phyloP scores from a whole-genome alignment of 2,113 vertebrate genomes.

The Spheniscus mendiculus region DNA sequence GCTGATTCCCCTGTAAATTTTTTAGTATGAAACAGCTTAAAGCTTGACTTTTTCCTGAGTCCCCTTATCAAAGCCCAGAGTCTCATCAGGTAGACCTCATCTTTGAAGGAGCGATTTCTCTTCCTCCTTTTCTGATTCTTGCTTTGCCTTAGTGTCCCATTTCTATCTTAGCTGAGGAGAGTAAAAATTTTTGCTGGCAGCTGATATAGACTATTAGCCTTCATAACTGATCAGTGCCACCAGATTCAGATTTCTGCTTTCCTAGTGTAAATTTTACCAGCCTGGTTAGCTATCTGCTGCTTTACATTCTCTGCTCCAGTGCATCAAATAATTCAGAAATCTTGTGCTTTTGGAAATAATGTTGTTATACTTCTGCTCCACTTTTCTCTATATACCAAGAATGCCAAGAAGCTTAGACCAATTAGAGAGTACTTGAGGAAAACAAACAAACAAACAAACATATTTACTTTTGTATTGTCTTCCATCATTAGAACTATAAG shows the following conservation, averaged over 20 bases:
- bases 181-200: background rate
- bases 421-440: background rate
- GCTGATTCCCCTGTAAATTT: background rate
- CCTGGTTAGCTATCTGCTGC: background rate
- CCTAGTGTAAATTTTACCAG: background rate
- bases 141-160: background rate
- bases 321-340: background rate
- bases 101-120: background rate
- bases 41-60: background rate
- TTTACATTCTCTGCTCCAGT: background rate
- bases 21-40: background rate
- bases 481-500: background rate
- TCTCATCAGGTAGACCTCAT: background rate
- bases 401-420: background rate
- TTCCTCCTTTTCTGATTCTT: background rate
- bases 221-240: background rate
- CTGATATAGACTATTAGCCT: background rate
- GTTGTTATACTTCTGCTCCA: background rate
- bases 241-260: background rate
- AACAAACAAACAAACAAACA: background rate
- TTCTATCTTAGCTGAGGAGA: background rate
- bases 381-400: background rate
- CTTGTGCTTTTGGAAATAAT: background rate
- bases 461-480: constrained; percentile 3
- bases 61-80: background rate